Conservation (phyloP, 2,888 invertebrate species). For the Cheilosia urbana region DNA sequence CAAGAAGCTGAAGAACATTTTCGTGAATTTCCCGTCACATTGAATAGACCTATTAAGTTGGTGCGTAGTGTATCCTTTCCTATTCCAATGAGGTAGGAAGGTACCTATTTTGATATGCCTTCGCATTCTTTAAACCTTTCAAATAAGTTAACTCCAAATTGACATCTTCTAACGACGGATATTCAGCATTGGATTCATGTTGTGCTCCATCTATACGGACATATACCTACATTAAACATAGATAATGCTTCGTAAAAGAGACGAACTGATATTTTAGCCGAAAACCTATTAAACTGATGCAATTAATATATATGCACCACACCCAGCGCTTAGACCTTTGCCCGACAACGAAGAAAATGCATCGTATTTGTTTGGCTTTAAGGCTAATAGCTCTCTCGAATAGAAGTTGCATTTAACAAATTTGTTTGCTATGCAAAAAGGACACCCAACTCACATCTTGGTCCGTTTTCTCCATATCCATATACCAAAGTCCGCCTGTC, state of each 20-base stretch:
- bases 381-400: conserved; percentile 52
- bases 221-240: neutral
- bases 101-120: too few species aligned
- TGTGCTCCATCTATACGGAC: neutral
- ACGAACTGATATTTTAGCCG: conserved; percentile 4
- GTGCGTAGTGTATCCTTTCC: too few species aligned
- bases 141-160: neutral
- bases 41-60: too few species aligned
- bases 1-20: too few species aligned
- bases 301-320: conserved; percentile 57
- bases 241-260: neutral
- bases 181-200: neutral
- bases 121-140: neutral
- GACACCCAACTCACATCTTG: conserved; percentile 43
- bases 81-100: too few species aligned
- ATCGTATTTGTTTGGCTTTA: conserved; percentile 62
- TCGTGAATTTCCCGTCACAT: too few species aligned
- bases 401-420: conserved; percentile 69
- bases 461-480: conserved; percentile 30
- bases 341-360: conserved; percentile 40
- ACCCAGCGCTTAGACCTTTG: conserved; percentile 51
- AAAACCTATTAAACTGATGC: conserved; percentile 29
- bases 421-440: conserved; percentile 53
- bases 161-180: neutral
- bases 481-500: neutral